phyloP scores from a whole-genome alignment of 2,797 vertebrate genomes.

The Tenualosa thibaudeaui region DNA sequence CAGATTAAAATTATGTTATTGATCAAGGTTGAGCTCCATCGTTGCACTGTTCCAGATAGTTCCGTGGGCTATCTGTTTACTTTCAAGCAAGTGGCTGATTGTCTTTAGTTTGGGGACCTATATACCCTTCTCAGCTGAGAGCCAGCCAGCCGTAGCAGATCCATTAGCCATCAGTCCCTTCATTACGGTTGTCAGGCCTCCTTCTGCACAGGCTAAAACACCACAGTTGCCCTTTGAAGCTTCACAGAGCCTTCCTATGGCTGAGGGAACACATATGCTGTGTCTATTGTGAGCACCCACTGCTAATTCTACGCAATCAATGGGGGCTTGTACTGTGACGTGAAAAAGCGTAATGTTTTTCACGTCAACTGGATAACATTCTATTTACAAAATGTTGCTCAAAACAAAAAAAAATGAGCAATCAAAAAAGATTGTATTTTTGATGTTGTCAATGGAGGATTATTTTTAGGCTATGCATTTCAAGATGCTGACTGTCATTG shows the following conservation, averaged over 20 bases:
- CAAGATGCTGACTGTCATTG: not conserved
- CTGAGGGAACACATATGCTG: not conserved
- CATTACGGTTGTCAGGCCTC: slow-evolving; percentile 62
- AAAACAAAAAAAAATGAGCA: not conserved
- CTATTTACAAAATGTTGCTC: not conserved
- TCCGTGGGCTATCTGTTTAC: slow-evolving; percentile 52
- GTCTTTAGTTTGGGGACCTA: slow-evolving; percentile 64
- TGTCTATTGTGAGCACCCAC: not conserved
- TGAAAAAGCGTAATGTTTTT: not conserved
- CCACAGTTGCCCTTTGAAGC: not conserved
- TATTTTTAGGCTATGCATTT: not conserved
- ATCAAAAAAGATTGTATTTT: not conserved
- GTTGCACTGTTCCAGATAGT: slow-evolving; percentile 39
- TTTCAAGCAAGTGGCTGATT: slow-evolving; percentile 55
- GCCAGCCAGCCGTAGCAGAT: slow-evolving; percentile 70
- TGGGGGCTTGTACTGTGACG: not conserved
- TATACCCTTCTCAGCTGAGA: slow-evolving; percentile 59
- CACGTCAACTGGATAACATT: not conserved
- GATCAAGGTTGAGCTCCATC: slow-evolving; percentile 60
- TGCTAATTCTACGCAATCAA: not conserved
- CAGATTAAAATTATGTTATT: slow-evolving; percentile 64
- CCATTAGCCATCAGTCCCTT: slow-evolving; percentile 64
- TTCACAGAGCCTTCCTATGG: not conserved
- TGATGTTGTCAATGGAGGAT: not conserved
- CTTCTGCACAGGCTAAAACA: not conserved